These are phyloP conservation scores for Fulmarus glacialis DNA, from an alignment of 2,113 vertebrate genomes.

Conservation along the genomic window DNA sequence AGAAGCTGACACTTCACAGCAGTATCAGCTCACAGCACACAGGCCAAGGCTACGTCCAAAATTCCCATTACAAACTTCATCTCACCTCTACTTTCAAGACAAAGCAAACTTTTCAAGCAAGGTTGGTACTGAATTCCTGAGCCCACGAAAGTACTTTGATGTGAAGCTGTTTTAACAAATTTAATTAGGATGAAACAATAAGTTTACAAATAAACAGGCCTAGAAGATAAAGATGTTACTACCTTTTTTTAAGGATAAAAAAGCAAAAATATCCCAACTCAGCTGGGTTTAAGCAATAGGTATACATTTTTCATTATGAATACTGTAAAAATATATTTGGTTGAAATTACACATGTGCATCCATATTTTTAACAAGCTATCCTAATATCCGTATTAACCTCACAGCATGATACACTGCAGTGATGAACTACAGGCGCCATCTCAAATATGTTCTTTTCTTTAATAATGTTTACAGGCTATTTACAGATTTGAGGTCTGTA, in stretches of 20 bases:
- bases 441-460: not conserved
- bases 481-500: not conserved
- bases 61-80: not conserved
- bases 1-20: not conserved
- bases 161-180: not conserved
- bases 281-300: not conserved
- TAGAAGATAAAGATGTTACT: not conserved
- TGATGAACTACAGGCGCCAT: not conserved
- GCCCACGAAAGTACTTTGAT: not conserved
- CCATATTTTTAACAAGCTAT: not conserved
- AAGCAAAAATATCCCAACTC: accelerated
- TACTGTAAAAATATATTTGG: not conserved
- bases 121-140: not conserved
- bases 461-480: not conserved
- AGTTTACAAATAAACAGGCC: not conserved
- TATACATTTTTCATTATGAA: not conserved
- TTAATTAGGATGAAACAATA: not conserved
- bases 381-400: not conserved
- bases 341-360: not conserved
- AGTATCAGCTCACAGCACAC: not conserved
- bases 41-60: not conserved
- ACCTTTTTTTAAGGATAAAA: not conserved
- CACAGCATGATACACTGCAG: not conserved
- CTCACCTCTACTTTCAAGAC: not conserved
- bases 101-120: not conserved